Conservation (phyloP, 2,888 invertebrate species). For the Capitulum mitella region DNA sequence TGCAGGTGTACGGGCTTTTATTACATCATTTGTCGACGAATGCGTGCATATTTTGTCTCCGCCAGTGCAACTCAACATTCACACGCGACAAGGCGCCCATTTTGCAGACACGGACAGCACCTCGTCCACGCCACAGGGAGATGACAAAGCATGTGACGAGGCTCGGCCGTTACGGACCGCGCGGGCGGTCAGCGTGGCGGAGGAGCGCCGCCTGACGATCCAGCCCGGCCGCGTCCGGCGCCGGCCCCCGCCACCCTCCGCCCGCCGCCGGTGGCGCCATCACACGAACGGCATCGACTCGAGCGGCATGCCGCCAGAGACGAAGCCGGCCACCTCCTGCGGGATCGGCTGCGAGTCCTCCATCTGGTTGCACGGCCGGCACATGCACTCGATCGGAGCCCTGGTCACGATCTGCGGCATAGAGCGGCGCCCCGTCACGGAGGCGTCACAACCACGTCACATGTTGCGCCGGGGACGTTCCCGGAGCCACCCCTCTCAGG, state of each 20-base stretch:
- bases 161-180: too few relatives aligned
- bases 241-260: neutral
- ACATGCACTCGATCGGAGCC: constrained; percentile 89
- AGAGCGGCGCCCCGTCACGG: neutral
- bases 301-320: constrained; percentile 19
- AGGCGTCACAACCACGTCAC: neutral
- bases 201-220: too few relatives aligned
- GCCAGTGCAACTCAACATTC: neutral
- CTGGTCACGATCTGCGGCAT: constrained; percentile 74
- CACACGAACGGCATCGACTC: constrained; percentile 15
- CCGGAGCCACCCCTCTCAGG: too few relatives aligned
- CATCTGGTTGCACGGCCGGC: constrained; percentile 79
- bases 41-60: neutral
- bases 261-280: neutral
- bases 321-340: constrained; percentile 74
- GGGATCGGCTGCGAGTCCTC: constrained; percentile 81
- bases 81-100: too few relatives aligned
- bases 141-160: too few relatives aligned
- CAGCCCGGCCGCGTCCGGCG: neutral
- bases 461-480: too few relatives aligned
- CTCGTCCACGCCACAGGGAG: too few relatives aligned
- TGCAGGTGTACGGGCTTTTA: neutral
- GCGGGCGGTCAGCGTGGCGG: too few relatives aligned
- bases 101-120: too few relatives aligned
- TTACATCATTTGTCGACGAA: neutral